phyloP scores from a whole-genome alignment of 2,113 vertebrate genomes.

The Tympanuchus pallidicinctus region DNA sequence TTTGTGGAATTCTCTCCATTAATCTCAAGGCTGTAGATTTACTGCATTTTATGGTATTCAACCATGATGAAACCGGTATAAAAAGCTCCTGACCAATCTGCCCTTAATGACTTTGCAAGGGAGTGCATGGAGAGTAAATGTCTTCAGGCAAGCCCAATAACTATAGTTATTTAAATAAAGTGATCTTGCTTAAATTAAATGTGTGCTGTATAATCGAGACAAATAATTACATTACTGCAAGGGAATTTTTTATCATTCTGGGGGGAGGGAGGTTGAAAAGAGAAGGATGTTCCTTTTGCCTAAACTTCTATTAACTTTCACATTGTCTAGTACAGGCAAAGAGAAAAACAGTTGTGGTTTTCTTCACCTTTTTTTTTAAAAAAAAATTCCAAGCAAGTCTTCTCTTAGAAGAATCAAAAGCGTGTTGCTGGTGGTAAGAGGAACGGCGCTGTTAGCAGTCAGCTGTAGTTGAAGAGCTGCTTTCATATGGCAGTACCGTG shows the following conservation, averaged over 20 bases:
- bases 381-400: not conserved
- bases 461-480: not conserved
- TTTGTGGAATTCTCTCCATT: not conserved
- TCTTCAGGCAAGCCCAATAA: not conserved
- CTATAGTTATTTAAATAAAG: not conserved
- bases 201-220: not conserved
- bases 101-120: not conserved
- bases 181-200: not conserved
- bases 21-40: not conserved
- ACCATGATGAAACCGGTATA: not conserved
- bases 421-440: not conserved
- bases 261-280: rapidly evolving
- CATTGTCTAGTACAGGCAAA: not conserved
- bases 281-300: not conserved
- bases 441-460: not conserved
- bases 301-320: not conserved
- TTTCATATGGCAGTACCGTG: not conserved
- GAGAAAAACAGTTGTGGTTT: not conserved
- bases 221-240: not conserved
- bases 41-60: not conserved
- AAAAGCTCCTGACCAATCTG: not conserved
- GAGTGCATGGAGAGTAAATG: not conserved
- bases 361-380: not conserved
- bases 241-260: not conserved
- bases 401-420: not conserved